A percentile compares a stretch with the other conserved stretches of the same genome.
phyloP scores from a whole-genome alignment of 2,888 invertebrate species.

The Altica lythri region DNA sequence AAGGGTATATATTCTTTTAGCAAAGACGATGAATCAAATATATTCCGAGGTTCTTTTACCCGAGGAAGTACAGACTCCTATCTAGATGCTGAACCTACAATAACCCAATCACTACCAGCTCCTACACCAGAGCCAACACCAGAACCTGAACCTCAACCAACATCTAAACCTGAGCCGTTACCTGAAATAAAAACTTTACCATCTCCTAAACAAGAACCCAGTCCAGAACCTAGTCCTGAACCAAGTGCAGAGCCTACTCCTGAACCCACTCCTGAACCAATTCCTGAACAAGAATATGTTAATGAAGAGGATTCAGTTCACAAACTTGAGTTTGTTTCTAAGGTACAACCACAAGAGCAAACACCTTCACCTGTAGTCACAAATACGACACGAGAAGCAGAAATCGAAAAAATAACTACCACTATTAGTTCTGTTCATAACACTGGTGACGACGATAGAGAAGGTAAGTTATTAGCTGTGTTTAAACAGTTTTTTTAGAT shows the following conservation, averaged over 20 bases:
- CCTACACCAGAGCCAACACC: constrained; percentile 48
- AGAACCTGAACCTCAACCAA: constrained; percentile 43
- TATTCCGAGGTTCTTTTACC: neutral
- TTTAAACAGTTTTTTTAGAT: too few relatives aligned
- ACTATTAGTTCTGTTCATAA: constrained; percentile 17
- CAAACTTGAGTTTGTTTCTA: too few relatives aligned
- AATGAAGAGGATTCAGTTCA: too few relatives aligned
- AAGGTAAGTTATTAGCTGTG: too few relatives aligned
- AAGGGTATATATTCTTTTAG: too few relatives aligned
- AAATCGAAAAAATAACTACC: constrained; percentile 30
- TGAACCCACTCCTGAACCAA: constrained; percentile 33
- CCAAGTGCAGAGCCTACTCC: constrained; percentile 41
- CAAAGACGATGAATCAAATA: too few relatives aligned
- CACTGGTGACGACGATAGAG: too few relatives aligned
- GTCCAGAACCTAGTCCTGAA: constrained; percentile 44
- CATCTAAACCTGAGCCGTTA: constrained; percentile 50
- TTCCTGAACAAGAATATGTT: too few relatives aligned
- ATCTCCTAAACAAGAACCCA: constrained; percentile 47
- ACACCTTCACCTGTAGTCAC: too few relatives aligned
- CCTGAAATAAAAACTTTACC: constrained; percentile 47
- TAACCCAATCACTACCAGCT: constrained; percentile 49
- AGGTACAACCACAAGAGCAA: too few relatives aligned
- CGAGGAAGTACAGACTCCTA: neutral
- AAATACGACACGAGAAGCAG: constrained; percentile 32
- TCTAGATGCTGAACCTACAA: constrained; percentile 52